Evolutionary conservation across 2,888 invertebrate species (phyloP).

Genomic region (Drosophila melanosoma): DNA sequence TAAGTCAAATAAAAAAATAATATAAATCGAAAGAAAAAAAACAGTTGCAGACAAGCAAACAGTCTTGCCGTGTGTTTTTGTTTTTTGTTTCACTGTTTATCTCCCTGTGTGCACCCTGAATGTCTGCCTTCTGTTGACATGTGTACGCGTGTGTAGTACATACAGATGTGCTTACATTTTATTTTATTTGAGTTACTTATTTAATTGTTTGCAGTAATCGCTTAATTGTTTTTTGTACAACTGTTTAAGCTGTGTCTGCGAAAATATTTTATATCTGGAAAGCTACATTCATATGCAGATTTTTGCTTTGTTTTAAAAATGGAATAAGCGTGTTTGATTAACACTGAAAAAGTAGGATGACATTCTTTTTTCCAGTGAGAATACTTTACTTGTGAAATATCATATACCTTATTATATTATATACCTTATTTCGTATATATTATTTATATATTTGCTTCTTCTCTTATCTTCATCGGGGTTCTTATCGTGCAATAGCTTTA

Average conservation of each 20-base stretch:
- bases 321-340: neutral
- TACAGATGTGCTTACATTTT: slow-evolving; percentile 1
- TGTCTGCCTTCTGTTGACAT: neutral
- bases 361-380: neutral
- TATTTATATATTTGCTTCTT: neutral
- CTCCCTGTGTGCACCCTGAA: neutral
- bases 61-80: slow-evolving; percentile 28
- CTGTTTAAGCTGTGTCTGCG: neutral
- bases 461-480: slow-evolving; percentile 10
- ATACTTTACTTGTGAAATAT: neutral
- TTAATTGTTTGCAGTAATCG: slow-evolving; percentile 1
- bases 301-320: neutral
- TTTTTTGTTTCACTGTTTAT: neutral
- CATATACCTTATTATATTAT: no score
- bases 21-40: slow-evolving; percentile 25
- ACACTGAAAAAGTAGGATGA: neutral
- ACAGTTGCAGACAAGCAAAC: slow-evolving; percentile 33
- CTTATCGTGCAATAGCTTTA: slow-evolving; percentile 14
- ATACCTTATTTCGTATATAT: neutral
- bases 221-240: neutral
- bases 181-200: slow-evolving; percentile 10
- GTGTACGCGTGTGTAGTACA: neutral
- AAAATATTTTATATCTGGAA: neutral
- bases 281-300: neutral
- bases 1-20: slow-evolving; percentile 43